Base-by-base conservation (phyloP, 1,140 invertebrate genomes). In the Philopotamus ludificatus region DNA sequence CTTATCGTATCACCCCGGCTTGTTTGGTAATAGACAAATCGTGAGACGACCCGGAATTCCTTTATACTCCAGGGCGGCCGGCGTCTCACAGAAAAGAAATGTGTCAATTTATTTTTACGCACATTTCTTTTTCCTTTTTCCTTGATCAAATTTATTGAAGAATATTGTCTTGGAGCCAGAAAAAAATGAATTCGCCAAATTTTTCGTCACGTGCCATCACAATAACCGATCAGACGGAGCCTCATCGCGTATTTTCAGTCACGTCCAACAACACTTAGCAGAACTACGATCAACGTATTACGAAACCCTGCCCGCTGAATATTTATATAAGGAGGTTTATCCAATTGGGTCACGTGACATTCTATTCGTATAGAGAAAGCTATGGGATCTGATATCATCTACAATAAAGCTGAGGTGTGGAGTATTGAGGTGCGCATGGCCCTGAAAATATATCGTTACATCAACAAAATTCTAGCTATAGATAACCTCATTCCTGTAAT, bases 191-290 rank as follows among this genome's bases (percentile, higher is more conserved):
- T 18, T 45, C 9, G 4, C 12, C 50, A 57, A 34, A 39, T 57
- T 57, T 39, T 57, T 22, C 39, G 54, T 57, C 54, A 57, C 54
- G 54, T 57, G 15, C 28, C 26, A 41, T 9, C 34, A 26, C 53
- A 34, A 55, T 55, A 26, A 7, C 28, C n/a, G 26, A 34, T 34
- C 28, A 34, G 4, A 34, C 28, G 28, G 34, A 16, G 7, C 34
- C 28, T 42, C 54, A 21, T 39, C 34, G 34, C 34, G 54, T 57
- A 57, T 57, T 57, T 57, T 57, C 54, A 20, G 54, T 57, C 54
- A 57, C 54, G 54, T 28, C 26, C 39, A 21, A 20, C 39, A 57
- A 57, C 54, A 57, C 54, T 57, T 57, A 57, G 34, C 54, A 57
- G 54, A 42, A 57, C 21, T 39, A 7, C 41, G 23, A 28, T 41